Base-by-base conservation (phyloP, 2,797 vertebrate species). In the Labroides dimidiatus region DNA sequence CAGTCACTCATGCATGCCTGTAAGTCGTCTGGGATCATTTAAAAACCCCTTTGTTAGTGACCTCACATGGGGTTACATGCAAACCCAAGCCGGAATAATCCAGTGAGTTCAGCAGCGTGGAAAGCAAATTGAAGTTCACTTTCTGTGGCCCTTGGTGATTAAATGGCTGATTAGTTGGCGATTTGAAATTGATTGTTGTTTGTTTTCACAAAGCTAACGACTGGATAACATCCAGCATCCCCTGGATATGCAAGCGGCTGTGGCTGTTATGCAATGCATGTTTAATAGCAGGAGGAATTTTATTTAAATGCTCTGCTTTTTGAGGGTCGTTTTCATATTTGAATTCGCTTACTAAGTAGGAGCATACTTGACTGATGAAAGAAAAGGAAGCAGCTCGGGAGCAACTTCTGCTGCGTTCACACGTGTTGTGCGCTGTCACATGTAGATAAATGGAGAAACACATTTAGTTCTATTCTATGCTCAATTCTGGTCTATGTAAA, bases 21-120 rank as follows among this genome's bases (percentile, higher is more conserved):
- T 75, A 72, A 84, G 74, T 69, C 30, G 36, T 73, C 70, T 77
- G 80, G 69, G 80, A 88, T 85, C 69, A 83, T 86, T 79, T 61
- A 72, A 78, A 85, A 80, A 64, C 45, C 57, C 53, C 65, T 61
- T 66, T 69, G 63, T 65, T 74, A 49, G 48, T 74, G 71, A 58
- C 73, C 54, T 77, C 76, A 75, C 47, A 54, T 72, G 27, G 27
- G 68, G 76, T 78, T 73, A 48, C 19, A 27, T 51, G 55, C 14
- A 6, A 83, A 61, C 39, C 44, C 37, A 1, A 69, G 64, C 76
- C 68, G 69, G 62, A 71, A 47, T 65, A 77, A 73, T 77, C 65
- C 62, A 78, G 30, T 21, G 55, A 84, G 66, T 69, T 81, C 70
- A 73, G 56, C 24, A n/a, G 71, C 45, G 77, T 75, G 78, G 80